Conservation (phyloP, 2,113 vertebrate genomes). For the Erythrocebus patas region DNA sequence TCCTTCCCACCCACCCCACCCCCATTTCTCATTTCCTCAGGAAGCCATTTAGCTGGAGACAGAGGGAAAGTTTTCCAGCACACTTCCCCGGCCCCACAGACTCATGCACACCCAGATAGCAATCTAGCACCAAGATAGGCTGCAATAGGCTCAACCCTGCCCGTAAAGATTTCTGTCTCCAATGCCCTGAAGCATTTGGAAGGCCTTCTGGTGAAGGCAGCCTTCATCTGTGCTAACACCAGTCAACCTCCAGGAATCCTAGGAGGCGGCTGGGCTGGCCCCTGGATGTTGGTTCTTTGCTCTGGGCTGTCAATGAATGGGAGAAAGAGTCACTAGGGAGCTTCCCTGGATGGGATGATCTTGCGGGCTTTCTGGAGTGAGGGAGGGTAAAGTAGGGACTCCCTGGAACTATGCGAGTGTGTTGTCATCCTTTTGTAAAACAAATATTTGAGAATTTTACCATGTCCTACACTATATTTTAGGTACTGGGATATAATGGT, state of each 20-base stretch:
- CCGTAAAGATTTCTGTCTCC: neutral
- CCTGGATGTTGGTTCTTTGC: neutral
- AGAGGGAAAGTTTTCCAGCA: constrained; percentile 70
- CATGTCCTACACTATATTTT: neutral
- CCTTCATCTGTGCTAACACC: neutral
- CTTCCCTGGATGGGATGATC: neutral
- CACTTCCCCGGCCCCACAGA: constrained; percentile 11
- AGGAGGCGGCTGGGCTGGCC: neutral
- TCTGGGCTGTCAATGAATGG: neutral
- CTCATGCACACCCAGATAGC: neutral
- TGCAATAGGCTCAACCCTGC: neutral
- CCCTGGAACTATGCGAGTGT: neutral
- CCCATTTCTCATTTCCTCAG: constrained; percentile 78
- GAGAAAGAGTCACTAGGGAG: neutral
- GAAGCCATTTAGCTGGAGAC: constrained; percentile 72
- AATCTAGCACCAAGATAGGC: neutral
- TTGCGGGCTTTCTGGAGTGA: neutral
- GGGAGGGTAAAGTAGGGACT: neutral
- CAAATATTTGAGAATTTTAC: neutral
- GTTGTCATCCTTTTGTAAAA: neutral
- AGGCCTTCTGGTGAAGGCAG: neutral
- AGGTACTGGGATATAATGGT: neutral
- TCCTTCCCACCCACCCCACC: constrained; percentile 66
- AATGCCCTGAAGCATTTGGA: neutral
- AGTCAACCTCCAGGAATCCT: neutral